Conservation (phyloP, 2,113 vertebrate genomes). For the Seriola rivoliana region DNA sequence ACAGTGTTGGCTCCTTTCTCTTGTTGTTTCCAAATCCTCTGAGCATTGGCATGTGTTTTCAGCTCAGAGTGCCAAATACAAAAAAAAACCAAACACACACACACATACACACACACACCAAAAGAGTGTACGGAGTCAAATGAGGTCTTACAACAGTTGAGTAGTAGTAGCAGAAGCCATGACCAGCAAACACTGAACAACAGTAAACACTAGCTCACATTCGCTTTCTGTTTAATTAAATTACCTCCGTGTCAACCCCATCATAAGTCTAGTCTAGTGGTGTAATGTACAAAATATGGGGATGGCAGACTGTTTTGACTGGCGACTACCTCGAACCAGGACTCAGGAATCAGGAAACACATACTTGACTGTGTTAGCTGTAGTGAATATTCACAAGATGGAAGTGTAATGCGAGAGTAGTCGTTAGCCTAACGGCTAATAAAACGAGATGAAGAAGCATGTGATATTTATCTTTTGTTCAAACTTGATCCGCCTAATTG, state of each 20-base stretch:
- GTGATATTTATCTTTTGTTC: too few species aligned
- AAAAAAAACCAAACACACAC: background rate
- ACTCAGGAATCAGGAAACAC: too few species aligned
- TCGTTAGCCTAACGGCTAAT: too few species aligned
- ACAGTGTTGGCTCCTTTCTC: background rate
- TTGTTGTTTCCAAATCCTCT: conserved; percentile 13
- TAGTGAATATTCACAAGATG: too few species aligned
- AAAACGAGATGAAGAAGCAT: too few species aligned
- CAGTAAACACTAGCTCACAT: background rate
- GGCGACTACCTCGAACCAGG: too few species aligned
- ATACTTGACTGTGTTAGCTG: too few species aligned
- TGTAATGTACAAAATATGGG: too few species aligned
- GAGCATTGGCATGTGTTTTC: background rate
- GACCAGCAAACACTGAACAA: background rate
- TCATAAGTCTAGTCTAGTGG: background rate
- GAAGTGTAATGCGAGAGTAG: too few species aligned
- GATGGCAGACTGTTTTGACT: too few species aligned
- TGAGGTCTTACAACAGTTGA: background rate
- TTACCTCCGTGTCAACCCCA: background rate
- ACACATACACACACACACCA: background rate
- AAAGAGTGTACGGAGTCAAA: background rate
- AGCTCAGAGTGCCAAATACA: conserved; percentile 2
- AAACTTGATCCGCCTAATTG: too few species aligned
- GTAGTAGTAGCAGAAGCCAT: background rate
- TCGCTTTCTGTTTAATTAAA: background rate